Evolutionary conservation across 2,797 vertebrate genomes (phyloP).

Genomic region (Micrastur ruficollis): DNA sequence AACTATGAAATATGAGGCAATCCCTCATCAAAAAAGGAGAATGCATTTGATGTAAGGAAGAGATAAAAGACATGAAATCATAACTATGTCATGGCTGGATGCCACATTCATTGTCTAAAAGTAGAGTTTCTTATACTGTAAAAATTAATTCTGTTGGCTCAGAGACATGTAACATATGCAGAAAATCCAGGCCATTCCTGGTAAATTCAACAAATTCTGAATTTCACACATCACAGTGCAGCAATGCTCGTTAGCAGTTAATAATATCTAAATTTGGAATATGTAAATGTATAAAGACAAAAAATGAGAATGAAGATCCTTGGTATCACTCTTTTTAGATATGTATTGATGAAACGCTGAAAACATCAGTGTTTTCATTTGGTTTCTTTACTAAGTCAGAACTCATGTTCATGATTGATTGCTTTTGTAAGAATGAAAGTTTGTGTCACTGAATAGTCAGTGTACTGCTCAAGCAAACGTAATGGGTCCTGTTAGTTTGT

Average conservation of each 20-base stretch:
- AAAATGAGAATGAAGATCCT: conserved; percentile 3
- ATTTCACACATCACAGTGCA: not conserved
- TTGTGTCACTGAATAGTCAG: not conserved
- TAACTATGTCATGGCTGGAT: not conserved
- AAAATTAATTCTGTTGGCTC: not conserved
- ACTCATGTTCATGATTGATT: not conserved
- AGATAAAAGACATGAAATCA: not conserved
- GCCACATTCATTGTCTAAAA: not conserved
- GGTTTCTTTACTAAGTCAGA: not conserved
- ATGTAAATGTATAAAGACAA: conserved; percentile 16
- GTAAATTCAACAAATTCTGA: not conserved
- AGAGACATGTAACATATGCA: not conserved
- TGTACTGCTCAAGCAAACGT: not conserved
- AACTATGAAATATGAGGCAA: not conserved
- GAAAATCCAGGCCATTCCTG: not conserved
- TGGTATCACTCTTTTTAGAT: not conserved
- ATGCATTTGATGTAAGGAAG: not conserved
- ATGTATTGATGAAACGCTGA: not conserved
- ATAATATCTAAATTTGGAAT: conserved; percentile 44
- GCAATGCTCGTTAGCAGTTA: not conserved
- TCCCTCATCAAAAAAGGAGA: not conserved
- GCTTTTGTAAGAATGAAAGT: not conserved
- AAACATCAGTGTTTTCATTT: not conserved
- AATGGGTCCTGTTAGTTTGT: not conserved
- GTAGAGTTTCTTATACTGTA: not conserved